Percentiles rank a stretch among this genome's conserved stretches.
These are phyloP conservation scores for Cyrtorhinus lividipennis DNA, from an alignment of 1,140 invertebrate species.

Conservation along the genomic window DNA sequence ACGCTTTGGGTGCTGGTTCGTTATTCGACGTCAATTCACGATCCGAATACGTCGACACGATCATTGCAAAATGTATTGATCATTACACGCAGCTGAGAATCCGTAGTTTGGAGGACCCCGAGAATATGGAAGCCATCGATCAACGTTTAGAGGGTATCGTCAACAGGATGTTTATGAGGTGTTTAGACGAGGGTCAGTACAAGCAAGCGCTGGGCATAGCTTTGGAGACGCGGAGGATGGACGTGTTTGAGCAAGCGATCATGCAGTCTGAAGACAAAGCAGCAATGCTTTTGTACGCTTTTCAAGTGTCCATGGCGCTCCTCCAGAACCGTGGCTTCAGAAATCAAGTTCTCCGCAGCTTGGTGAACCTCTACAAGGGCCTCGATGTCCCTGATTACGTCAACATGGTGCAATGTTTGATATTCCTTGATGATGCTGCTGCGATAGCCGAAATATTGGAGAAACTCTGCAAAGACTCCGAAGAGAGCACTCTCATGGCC, in stretches of 20 bases:
- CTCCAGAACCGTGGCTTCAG: slow-evolving; percentile 87
- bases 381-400: slow-evolving; percentile 84
- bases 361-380: slow-evolving; percentile 81
- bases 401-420: slow-evolving; percentile 91
- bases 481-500: slow-evolving; percentile 73
- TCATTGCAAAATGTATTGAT: slow-evolving; percentile 89
- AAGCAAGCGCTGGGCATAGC: slow-evolving; percentile 88
- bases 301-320: slow-evolving; percentile 88
- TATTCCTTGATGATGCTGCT: slow-evolving; percentile 85
- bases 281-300: slow-evolving; percentile 86
- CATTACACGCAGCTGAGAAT: slow-evolving; percentile 78
- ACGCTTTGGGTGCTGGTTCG: slow-evolving; percentile 82
- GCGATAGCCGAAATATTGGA: slow-evolving; percentile 84
- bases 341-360: slow-evolving; percentile 68
- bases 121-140: slow-evolving; percentile 60
- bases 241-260: slow-evolving; percentile 84
- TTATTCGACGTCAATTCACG: slow-evolving; percentile 86
- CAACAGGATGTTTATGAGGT: slow-evolving; percentile 91
- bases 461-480: slow-evolving; percentile 63
- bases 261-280: slow-evolving; percentile 79
- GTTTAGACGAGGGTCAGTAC: slow-evolving; percentile 85
- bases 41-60: slow-evolving; percentile 94
- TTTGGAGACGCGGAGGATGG: slow-evolving; percentile 88
- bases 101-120: slow-evolving; percentile 39
- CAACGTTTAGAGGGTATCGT: slow-evolving; percentile 83